Percentiles rank a stretch among this genome's conserved stretches.
phyloP scores from a whole-genome alignment of 2,113 vertebrate genomes.

The Muntiacus reevesi region DNA sequence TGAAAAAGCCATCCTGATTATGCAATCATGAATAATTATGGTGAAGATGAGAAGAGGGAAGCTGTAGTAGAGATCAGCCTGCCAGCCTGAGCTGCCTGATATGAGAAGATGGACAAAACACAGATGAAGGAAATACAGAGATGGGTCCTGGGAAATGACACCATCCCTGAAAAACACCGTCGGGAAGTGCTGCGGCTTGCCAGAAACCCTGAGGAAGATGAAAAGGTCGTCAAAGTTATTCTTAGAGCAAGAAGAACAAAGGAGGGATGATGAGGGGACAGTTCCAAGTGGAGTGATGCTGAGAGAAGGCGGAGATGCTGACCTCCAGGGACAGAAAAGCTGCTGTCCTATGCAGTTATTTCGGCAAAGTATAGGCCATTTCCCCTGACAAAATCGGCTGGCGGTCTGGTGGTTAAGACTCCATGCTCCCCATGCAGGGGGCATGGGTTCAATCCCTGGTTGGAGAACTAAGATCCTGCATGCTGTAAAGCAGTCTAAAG shows the following conservation, averaged over 20 bases:
- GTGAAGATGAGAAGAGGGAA: neutral
- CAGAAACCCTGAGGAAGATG: neutral
- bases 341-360: neutral
- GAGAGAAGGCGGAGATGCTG: neutral
- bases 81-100: rapidly evolving
- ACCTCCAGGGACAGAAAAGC: too few relatives aligned
- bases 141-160: neutral
- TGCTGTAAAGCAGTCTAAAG: neutral
- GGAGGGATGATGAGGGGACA: neutral
- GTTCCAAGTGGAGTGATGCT: neutral
- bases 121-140: neutral
- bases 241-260: neutral
- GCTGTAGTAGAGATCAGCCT: neutral
- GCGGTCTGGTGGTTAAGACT: neutral
- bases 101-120: neutral
- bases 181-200: neutral
- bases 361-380: neutral
- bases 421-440: neutral
- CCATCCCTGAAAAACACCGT: neutral
- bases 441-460: neutral
- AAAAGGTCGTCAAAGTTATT: neutral
- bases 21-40: neutral
- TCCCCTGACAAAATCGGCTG: neutral
- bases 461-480: neutral
- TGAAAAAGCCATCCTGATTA: neutral